phyloP scores from a whole-genome alignment of 2,888 invertebrate genomes.

The Ochropleura leucogaster region DNA sequence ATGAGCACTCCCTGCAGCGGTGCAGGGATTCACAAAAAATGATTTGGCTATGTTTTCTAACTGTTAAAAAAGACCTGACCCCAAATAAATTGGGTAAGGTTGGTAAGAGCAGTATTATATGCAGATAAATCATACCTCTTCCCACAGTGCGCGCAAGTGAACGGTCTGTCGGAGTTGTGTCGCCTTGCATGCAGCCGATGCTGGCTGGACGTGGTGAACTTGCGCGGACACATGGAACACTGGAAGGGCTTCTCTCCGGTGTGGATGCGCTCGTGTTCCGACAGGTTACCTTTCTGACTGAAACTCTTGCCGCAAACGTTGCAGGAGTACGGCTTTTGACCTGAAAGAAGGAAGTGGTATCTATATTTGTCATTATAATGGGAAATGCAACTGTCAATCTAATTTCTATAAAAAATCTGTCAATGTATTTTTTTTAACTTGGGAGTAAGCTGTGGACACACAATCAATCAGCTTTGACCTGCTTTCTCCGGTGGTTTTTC shows the following conservation, averaged over 20 bases:
- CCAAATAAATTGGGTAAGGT: neutral
- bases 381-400: too few species aligned
- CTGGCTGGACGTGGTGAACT: slow-evolving; percentile 94
- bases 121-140: slow-evolving; percentile 60
- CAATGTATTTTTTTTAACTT: too few species aligned
- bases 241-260: slow-evolving; percentile 94
- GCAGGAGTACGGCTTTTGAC: slow-evolving; percentile 92
- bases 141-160: slow-evolving; percentile 82
- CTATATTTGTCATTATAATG: too few species aligned
- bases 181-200: slow-evolving; percentile 92
- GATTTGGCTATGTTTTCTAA: too few species aligned
- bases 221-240: slow-evolving; percentile 92
- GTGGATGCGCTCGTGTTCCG: slow-evolving; percentile 94
- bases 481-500: too few species aligned
- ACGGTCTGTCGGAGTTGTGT: slow-evolving; percentile 82
- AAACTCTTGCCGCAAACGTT: slow-evolving; percentile 93
- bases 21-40: too few species aligned
- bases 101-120: neutral
- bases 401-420: too few species aligned
- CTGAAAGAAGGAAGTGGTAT: slow-evolving; percentile 61
- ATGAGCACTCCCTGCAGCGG: too few species aligned
- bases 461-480: too few species aligned
- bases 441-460: too few species aligned
- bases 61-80: too few species aligned
- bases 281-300: slow-evolving; percentile 94